Evolutionary conservation across 2,888 invertebrate species (phyloP).

Genomic region (Drosophila helvetica): DNA sequence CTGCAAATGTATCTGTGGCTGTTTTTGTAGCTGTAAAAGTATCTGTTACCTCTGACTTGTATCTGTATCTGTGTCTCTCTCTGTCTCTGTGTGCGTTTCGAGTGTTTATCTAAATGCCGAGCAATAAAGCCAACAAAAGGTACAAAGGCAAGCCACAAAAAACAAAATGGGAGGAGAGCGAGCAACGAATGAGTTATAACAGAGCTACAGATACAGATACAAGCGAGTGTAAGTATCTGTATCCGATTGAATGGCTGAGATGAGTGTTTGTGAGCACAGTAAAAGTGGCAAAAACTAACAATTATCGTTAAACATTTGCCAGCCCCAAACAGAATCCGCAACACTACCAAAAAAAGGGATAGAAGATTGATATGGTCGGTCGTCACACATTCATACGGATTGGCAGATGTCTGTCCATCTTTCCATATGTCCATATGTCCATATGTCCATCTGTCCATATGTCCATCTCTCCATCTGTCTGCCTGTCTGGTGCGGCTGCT

Average conservation of each 20-base stretch:
- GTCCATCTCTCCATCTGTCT: conserved; percentile 3
- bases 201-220: conserved; percentile 38
- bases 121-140: conserved; percentile 33
- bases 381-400: not conserved
- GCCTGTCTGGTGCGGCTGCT: too few relatives aligned
- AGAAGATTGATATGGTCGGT: conserved; percentile 23
- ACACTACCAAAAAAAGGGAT: conserved; percentile 4
- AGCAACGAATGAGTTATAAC: conserved; percentile 26
- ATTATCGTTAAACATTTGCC: conserved; percentile 34
- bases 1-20: conserved; percentile 7
- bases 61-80: conserved; percentile 18
- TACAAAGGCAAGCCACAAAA: conserved; percentile 35
- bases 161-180: not conserved
- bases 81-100: conserved; percentile 10
- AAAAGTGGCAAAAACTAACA: conserved; percentile 36
- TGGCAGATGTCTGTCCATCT: not conserved
- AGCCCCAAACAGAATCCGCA: conserved; percentile 13
- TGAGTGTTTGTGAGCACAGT: not conserved
- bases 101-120: conserved; percentile 44
- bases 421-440: not conserved
- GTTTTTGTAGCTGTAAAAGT: conserved; percentile 2
- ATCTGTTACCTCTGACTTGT: not conserved
- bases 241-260: conserved; percentile 2
- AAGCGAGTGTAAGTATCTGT: conserved; percentile 22
- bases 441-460: not conserved